A percentile compares a stretch with the other conserved stretches of the same genome.
Evolutionary conservation across 2,888 invertebrate genomes (phyloP).

Genomic region (Carcina quercana): DNA sequence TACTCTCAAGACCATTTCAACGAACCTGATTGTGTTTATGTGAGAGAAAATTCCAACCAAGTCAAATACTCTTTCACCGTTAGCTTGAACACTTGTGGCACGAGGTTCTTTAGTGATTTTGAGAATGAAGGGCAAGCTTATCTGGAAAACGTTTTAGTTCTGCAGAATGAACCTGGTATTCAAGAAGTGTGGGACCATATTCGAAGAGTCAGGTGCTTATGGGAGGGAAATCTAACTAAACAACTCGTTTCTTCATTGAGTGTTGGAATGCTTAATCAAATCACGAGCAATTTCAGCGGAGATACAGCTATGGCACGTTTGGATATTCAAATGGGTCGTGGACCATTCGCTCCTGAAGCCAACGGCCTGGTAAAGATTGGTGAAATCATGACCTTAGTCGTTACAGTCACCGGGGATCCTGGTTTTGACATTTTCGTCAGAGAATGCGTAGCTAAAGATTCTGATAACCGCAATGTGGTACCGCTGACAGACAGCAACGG

Average conservation of each 20-base stretch:
- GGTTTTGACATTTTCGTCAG: slow-evolving; percentile 86
- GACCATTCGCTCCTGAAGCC: slow-evolving; percentile 84
- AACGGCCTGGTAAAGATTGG: slow-evolving; percentile 87
- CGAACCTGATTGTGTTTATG: slow-evolving; percentile 82
- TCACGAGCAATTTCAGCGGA: slow-evolving; percentile 89
- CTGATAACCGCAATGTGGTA: slow-evolving; percentile 77
- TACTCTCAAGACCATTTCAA: slow-evolving; percentile 85
- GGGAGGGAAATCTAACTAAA: slow-evolving; percentile 87
- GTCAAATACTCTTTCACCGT: slow-evolving; percentile 83
- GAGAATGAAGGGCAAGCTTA: slow-evolving; percentile 85
- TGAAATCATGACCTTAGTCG: slow-evolving; percentile 86
- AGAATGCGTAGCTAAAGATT: slow-evolving; percentile 84
- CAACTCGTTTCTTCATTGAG: slow-evolving; percentile 82
- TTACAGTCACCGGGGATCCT: slow-evolving; percentile 85
- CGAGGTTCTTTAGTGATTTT: slow-evolving; percentile 85
- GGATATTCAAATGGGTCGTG: slow-evolving; percentile 84
- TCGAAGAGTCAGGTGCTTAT: slow-evolving; percentile 83
- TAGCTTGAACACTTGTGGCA: slow-evolving; percentile 83
- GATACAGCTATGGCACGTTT: slow-evolving; percentile 86
- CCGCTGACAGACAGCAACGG: slow-evolving; percentile 83
- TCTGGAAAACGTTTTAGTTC: slow-evolving; percentile 83
- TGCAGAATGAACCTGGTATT: slow-evolving; percentile 86
- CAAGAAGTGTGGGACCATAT: slow-evolving; percentile 87
- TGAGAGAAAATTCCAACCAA: slow-evolving; percentile 80
- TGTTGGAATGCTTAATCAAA: slow-evolving; percentile 86